Base-by-base conservation (phyloP, 2,797 vertebrate species). In the Aulostomus chinensis region DNA sequence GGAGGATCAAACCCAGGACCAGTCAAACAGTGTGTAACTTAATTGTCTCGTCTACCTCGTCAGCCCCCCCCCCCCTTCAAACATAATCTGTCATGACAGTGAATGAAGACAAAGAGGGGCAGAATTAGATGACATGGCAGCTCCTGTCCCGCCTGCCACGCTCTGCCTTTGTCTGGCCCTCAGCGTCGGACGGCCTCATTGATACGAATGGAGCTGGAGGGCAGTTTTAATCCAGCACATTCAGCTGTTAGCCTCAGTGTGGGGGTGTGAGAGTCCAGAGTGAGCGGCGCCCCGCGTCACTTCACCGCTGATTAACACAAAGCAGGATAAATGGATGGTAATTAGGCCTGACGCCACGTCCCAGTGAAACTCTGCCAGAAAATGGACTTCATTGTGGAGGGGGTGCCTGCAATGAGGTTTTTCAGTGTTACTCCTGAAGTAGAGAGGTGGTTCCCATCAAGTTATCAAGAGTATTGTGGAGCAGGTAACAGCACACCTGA, bases 21-120 rank as follows among this genome's bases (percentile, higher is more conserved):
- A 4, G 39, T 29, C 7, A 45, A 31, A 42, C 50, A 41, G 43
- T 66, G 53, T 55, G 56, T 51, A 68, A 68, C 71, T 35, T 64
- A 66, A 66, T 57, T 45, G 48, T 67, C 54, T 42, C 7, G 47
- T 59, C 62, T 55, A 1, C 26, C 17, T 65, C 18, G 8, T 24
- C 22, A 4, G 4, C 22, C 22, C 22, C 22, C 22, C 26, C 51
- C 24, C 58, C 46, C 18, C 1, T 56, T 52, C 12, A 52, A 51
- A 36, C 30, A 5, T 68, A 68, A 72, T 56, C 47, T 51, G 58
- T 69, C 62, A 29, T 56, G 76, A 66, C 64, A 70, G 33, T 9
- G 46, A 49, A 78, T 64, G 73, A 63, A 85, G 80, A 83, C 78
- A 72, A 78, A 81, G 65, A 66, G 45, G 5, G 36, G 56, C 50